phyloP scores from a whole-genome alignment of 1,140 invertebrate genomes.

The Euwallacea similis region DNA sequence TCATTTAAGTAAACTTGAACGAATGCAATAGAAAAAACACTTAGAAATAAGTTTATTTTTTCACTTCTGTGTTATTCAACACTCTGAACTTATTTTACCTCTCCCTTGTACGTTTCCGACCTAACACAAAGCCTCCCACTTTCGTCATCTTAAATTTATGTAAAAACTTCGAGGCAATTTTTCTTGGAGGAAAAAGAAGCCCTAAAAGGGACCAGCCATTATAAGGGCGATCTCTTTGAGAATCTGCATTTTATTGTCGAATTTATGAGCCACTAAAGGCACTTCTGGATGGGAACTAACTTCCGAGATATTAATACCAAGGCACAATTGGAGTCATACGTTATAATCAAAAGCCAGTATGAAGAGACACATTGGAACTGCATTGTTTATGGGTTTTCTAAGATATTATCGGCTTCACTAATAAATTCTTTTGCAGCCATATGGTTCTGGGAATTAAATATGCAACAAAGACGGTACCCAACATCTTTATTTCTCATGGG shows the following conservation, averaged over 20 bases:
- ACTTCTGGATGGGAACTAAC: conserved; percentile 25
- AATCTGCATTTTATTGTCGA: conserved; percentile 37
- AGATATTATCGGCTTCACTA: background rate
- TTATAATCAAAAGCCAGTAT: conserved; percentile 26
- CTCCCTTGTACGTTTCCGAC: conserved; percentile 11
- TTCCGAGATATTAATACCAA: conserved; percentile 27
- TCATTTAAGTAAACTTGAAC: too few relatives aligned
- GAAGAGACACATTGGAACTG: background rate
- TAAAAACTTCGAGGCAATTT: conserved; percentile 34
- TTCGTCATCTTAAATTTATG: conserved; percentile 28
- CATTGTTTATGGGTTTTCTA: background rate
- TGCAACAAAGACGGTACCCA: background rate
- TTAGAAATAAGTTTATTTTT: background rate
- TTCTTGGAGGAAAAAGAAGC: conserved; percentile 20
- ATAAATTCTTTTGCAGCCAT: conserved; percentile 2
- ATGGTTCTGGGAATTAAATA: conserved; percentile 2
- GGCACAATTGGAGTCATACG: conserved; percentile 19
- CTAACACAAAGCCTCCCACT: conserved; percentile 22
- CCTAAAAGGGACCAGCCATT: conserved; percentile 27
- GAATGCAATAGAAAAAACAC: too few relatives aligned
- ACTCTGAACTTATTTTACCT: too few relatives aligned
- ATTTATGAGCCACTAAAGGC: conserved; percentile 33
- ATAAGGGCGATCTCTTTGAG: conserved; percentile 31
- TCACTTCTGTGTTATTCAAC: too few relatives aligned
- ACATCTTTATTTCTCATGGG: background rate